Base-by-base conservation (phyloP, 2,888 invertebrate species). In the Protonemura montana region DNA sequence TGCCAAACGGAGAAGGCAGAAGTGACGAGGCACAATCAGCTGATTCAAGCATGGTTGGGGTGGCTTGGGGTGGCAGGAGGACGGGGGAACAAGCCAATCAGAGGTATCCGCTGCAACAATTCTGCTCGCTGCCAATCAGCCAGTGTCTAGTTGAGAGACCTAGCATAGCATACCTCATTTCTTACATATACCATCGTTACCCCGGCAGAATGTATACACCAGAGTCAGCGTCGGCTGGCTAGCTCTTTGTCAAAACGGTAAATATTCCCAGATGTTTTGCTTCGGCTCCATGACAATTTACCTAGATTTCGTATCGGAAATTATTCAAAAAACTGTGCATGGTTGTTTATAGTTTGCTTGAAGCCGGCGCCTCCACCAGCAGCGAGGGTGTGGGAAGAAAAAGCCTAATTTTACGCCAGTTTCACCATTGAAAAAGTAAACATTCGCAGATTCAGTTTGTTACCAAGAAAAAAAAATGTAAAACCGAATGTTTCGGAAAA, bases 1-100 rank as follows among this genome's bases (percentile, higher is more conserved):
- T 59, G 59, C 59, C 59, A 59, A 87, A 87, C 87, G 85, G 88
- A 88, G 88, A 87, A 87, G 88, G 88, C 88, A 87, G 86, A 87
- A 88, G 85, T 87, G 87, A 80, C 76, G 87, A 86, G 85, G 87
- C 87, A 85, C 85, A 87, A 87, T 87, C 87, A 87, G 87, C 87
- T 85, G 82, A 84, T 84, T 84, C 30, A 30, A 81, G 81, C 81
- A 81, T 28, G 81, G 81, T 59, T 81, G 59, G 35, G 82, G 35
- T 35, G 77, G 78, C 13, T 28, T 13, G 78, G 26, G 59, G 7
- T n/a, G 76, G 77, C 10, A 76, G 84, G 81, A 30, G 78, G 29
- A 16, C 81, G 30, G 81, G 81, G 29, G 30, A 81, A n/a, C 81
- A 29, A 83, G 26, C 42, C 83, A 59, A 41, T 59, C 83, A 42